Base-by-base conservation (phyloP, 2,797 vertebrate genomes). In the Dipus sagitta region DNA sequence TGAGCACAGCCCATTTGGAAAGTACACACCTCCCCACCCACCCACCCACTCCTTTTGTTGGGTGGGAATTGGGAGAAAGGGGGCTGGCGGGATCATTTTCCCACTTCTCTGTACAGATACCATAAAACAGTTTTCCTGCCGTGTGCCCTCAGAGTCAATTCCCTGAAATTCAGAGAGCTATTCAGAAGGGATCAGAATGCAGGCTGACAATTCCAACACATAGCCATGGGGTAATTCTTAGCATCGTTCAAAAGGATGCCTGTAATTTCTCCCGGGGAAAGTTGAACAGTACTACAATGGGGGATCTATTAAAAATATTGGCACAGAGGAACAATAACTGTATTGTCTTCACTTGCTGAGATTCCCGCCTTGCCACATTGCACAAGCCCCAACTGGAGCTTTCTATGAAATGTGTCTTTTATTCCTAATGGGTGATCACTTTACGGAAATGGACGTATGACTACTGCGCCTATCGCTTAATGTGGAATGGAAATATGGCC, bases 221-320 rank as follows among this genome's bases (percentile, higher is more conserved):
- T 72, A 93, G 89, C 93, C 97, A 97, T 67, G 26, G 91, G 96
- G 94, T 96, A 90, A 96, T 86, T 96, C 91, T 95, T 95, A 93
- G 96, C 96, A 60, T 85, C 93, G 95, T 95, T 97, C 83, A 97
- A 77, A 77, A 91, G 92, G 92, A 93, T 80, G 94, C 52, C 85
- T 97, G 83, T 82, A 68, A 90, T 97, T 98, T 97, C 96, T 96
- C 83, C 91, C 62, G 79, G 79, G 97, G 93, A 97, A 97, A 95
- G 93, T 94, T 96, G 94, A 96, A 93, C 86, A 94, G 58, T 84
- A 11, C 88, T 96, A 96, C 96, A 97, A 95, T 97, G 96, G 97
- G 91, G 94, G 96, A 96, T 97, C 95, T 98, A 96, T 96, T 97
- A 95, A 96, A 96, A 97, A 96, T 97, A 97, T 97, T 97, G 97